Base-by-base conservation (phyloP, 2,888 invertebrate genomes). In the Exocentrus adspersus region DNA sequence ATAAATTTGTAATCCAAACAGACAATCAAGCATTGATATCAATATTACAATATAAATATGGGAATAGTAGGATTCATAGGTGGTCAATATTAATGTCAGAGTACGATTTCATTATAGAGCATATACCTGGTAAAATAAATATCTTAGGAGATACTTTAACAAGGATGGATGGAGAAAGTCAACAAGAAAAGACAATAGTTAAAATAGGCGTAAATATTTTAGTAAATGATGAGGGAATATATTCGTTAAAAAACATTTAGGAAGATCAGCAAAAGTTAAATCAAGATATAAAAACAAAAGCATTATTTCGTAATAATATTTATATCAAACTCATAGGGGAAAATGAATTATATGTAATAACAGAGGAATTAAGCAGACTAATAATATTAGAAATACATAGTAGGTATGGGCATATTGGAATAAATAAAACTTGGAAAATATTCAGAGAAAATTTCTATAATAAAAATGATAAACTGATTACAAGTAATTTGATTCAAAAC, bases 11-110 rank as follows among this genome's bases (percentile, higher is more conserved):
- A 14, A 20, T 64, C 1, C 46, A 64, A 20, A 64, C 60, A 1
- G 64, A 60, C 30, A 45, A 64, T 32, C 37, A 64, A 24, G 50
- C 64, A 7, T 46, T 60, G n/a, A 51, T 43, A 2, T 50, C 53
- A 16, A 59, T 64, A n/a, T 17, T 59, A 42, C 48, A 46, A 7
- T 51, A 57, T 30, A 51, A 43, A 58, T 62, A 17, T 51, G 57
- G 52, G 4, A 62, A 51, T 24, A 58, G 37, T 37, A 24, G 60
- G n/a, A 43, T 64, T 3, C 52, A 64, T 21, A 12, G 64, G 60
- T 60, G 59, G 60, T 24, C 51, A 32, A 28, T 63, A 4, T 16
- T 58, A 28, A 12, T 58, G 16, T 12, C 37, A 12, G 48, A 53
- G 17, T 57, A 42, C 30, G 37, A 24, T 16, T 63, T 59, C 21